phyloP scores from a whole-genome alignment of 2,888 invertebrate genomes.

The Argyresthia goedartella region DNA sequence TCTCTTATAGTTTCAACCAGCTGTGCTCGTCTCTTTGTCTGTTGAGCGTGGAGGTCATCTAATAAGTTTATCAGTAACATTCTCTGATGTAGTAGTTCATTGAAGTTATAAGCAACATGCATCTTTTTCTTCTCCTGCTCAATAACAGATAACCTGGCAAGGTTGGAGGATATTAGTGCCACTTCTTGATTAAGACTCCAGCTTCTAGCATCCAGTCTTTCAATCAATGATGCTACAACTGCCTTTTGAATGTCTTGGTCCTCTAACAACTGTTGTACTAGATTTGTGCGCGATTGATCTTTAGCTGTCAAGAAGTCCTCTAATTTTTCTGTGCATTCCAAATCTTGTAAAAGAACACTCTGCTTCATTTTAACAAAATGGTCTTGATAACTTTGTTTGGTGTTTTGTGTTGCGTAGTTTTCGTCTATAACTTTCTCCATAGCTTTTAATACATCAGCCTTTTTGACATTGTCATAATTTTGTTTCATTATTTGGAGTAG shows the following conservation, averaged over 20 bases:
- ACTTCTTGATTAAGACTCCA: constrained; percentile 85
- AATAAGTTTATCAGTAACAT: constrained; percentile 75
- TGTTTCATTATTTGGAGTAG: constrained; percentile 71
- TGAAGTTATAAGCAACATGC: constrained; percentile 76
- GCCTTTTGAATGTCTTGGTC: constrained; percentile 81
- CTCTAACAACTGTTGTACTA: constrained; percentile 73
- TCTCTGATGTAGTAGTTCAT: constrained; percentile 78
- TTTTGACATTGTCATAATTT: constrained; percentile 72
- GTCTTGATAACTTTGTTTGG: constrained; percentile 74
- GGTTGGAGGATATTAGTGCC: constrained; percentile 77
- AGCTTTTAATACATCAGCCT: constrained; percentile 76
- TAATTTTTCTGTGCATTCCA: constrained; percentile 72
- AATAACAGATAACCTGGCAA: constrained; percentile 78
- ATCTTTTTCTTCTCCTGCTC: constrained; percentile 80
- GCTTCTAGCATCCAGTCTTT: constrained; percentile 79
- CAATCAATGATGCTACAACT: constrained; percentile 78
- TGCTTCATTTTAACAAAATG: constrained; percentile 75
- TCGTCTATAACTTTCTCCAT: constrained; percentile 79
- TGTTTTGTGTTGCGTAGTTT: constrained; percentile 72
- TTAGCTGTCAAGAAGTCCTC: constrained; percentile 72
- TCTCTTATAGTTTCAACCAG: constrained; percentile 76
- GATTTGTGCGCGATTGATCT: constrained; percentile 70
- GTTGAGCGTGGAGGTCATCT: constrained; percentile 77
- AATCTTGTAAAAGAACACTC: constrained; percentile 69
- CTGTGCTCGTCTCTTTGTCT: constrained; percentile 74